phyloP scores from a whole-genome alignment of 2,888 invertebrate species.

The Opisthograptis luteolata region DNA sequence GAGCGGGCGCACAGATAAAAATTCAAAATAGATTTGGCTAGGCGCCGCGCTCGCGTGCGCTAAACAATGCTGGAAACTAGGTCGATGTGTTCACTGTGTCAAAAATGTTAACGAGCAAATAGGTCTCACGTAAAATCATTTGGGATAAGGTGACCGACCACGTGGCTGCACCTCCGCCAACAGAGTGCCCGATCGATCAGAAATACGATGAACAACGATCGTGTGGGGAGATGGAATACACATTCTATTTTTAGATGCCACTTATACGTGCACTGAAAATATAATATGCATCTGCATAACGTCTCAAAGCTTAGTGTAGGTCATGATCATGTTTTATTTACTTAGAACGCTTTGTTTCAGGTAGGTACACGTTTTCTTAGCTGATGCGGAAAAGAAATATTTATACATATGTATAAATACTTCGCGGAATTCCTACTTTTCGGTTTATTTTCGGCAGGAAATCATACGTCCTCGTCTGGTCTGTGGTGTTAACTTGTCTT shows the following conservation, averaged over 20 bases:
- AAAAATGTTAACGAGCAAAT: constrained; percentile 56
- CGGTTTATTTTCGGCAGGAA: constrained; percentile 46
- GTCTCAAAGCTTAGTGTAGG: constrained; percentile 13
- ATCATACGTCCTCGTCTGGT: constrained; percentile 45
- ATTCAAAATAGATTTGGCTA: constrained; percentile 80
- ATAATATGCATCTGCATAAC: constrained; percentile 14
- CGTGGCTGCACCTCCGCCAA: constrained; percentile 4
- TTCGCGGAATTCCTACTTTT: constrained; percentile 42
- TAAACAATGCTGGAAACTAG: constrained; percentile 77
- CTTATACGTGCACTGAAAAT: background rate
- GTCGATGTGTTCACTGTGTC: constrained; percentile 78
- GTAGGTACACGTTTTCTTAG: background rate
- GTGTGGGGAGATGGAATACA: background rate
- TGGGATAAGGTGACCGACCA: constrained; percentile 23
- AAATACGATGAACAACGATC: background rate
- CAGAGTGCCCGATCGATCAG: background rate
- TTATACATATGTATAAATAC: no score
- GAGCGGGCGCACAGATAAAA: constrained; percentile 71
- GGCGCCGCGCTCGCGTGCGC: constrained; percentile 66
- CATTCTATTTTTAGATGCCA: constrained; percentile 14
- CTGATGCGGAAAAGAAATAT: constrained; percentile 1
- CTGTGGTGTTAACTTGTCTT: constrained; percentile 33
- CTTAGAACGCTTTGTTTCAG: background rate
- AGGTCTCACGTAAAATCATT: constrained; percentile 3
- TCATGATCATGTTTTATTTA: constrained; percentile 1